phyloP scores from a whole-genome alignment of 1,140 invertebrate genomes.

The Hycleus phaleratus region DNA sequence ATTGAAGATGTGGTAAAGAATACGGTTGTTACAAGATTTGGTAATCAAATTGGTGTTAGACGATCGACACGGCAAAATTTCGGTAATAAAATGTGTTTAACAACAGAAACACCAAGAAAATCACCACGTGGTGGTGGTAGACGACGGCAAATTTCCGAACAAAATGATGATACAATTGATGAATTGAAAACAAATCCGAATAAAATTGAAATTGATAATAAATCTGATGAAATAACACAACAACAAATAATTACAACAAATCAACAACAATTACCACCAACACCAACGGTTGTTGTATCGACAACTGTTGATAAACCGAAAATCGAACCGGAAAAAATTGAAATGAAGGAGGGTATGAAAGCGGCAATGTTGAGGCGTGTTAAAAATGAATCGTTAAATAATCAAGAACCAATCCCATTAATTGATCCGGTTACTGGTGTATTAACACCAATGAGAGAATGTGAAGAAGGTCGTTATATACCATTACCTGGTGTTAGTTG shows the following conservation, averaged over 20 bases:
- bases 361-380: slow-evolving; percentile 35
- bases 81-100: slow-evolving; percentile 26
- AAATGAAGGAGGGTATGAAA: slow-evolving; percentile 34
- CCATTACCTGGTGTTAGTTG: slow-evolving; percentile 44
- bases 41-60: slow-evolving; percentile 30
- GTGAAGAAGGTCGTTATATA: slow-evolving; percentile 64
- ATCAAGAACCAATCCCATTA: slow-evolving; percentile 51
- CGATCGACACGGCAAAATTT: slow-evolving; percentile 26
- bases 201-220: slow-evolving; percentile 35
- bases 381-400: slow-evolving; percentile 31
- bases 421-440: slow-evolving; percentile 72
- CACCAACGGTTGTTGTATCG: neutral
- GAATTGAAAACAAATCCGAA: slow-evolving; percentile 31
- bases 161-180: slow-evolving; percentile 54
- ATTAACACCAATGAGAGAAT: slow-evolving; percentile 61
- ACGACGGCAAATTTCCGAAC: slow-evolving; percentile 53
- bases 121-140: slow-evolving; percentile 53
- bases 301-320: slow-evolving; percentile 21
- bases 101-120: slow-evolving; percentile 43
- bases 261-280: slow-evolving; percentile 33
- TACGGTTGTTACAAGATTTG: slow-evolving; percentile 37
- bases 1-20: slow-evolving; percentile 79
- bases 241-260: neutral
- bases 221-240: slow-evolving; percentile 23
- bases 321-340: slow-evolving; percentile 24